A percentile compares a stretch with the other conserved stretches of the same genome.
Conservation (phyloP, 1,140 invertebrate genomes). For the Drosophila suzukii region DNA sequence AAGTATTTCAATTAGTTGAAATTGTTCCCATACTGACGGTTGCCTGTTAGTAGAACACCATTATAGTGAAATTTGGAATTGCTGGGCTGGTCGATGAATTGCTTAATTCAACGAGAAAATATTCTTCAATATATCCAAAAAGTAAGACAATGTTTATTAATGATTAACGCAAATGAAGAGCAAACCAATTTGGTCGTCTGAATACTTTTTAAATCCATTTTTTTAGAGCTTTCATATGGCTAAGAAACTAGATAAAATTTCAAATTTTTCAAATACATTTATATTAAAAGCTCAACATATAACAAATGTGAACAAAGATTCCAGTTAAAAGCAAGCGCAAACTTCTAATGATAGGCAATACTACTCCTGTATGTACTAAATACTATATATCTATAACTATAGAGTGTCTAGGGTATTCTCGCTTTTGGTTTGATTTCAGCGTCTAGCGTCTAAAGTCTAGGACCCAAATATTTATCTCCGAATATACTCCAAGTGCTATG, state of each 20-base stretch:
- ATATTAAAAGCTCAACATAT: constrained; percentile 31
- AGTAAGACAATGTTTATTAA: neutral
- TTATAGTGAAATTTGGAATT: no score
- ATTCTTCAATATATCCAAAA: neutral
- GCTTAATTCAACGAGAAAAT: no score
- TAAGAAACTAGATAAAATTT: neutral
- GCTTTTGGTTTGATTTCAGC: constrained; percentile 21
- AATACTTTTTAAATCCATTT: constrained; percentile 3
- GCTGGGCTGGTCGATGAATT: no score
- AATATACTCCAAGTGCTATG: constrained; percentile 67
- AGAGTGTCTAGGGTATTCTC: constrained; percentile 18
- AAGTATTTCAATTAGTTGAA: no score
- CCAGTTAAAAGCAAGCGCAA: constrained; percentile 32
- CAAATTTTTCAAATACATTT: constrained; percentile 5
- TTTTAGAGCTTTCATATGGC: neutral
- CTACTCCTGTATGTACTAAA: constrained; percentile 28
- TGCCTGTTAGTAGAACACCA: no score
- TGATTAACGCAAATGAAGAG: neutral
- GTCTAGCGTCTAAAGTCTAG: constrained; percentile 1
- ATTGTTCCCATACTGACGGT: no score
- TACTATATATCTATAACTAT: constrained; percentile 30
- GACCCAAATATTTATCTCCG: constrained; percentile 20
- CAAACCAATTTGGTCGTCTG: neutral
- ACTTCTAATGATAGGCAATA: constrained; percentile 38
- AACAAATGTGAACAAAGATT: constrained; percentile 25